These are phyloP conservation scores for Cisticola juncidis DNA, from an alignment of 2,113 vertebrate species.

Conservation along the genomic window DNA sequence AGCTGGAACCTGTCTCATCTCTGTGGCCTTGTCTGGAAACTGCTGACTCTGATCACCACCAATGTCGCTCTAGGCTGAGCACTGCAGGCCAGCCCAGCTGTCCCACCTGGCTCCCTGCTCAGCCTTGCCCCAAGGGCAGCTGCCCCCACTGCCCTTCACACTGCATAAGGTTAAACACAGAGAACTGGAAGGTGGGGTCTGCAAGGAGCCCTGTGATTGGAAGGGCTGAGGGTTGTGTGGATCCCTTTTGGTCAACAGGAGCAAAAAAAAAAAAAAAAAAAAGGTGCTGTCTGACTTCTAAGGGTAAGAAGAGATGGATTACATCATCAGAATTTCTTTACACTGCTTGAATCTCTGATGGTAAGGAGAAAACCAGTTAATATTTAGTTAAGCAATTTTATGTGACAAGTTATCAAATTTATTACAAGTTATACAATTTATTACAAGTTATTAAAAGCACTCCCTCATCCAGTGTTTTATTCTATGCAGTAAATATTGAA, in stretches of 20 bases:
- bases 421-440: no score
- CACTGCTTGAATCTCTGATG: not conserved
- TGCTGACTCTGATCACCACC: not conserved
- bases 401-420: no score
- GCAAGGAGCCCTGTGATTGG: rapidly evolving
- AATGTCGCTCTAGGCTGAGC: not conserved
- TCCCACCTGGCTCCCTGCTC: not conserved
- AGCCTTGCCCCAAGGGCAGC: not conserved
- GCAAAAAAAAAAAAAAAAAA: not conserved
- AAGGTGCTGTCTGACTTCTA: not conserved
- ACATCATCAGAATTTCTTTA: not conserved
- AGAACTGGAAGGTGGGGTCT: not conserved
- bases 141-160: not conserved
- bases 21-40: not conserved
- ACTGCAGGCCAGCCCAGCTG: not conserved
- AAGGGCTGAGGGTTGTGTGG: not conserved
- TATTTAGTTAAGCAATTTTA: not conserved
- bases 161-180: not conserved
- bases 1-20: not conserved
- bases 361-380: not conserved
- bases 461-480: not conserved
- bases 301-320: not conserved
- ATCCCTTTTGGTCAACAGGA: not conserved
- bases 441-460: not conserved
- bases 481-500: not conserved